Conservation (phyloP, 1,140 invertebrate species). For the Pseudomyrmex dendroicus region DNA sequence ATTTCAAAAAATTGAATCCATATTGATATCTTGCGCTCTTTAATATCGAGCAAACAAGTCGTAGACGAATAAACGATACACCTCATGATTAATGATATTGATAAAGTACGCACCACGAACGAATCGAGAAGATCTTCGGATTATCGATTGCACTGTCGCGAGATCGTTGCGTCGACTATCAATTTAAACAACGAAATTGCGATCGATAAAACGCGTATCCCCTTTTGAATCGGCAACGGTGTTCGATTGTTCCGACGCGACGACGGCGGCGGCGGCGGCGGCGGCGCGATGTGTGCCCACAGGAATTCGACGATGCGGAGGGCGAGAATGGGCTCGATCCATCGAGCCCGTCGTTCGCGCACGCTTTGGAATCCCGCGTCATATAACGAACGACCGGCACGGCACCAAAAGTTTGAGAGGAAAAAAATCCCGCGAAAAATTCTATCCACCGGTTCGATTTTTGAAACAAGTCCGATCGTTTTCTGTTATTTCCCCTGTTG, state of each 20-base stretch:
- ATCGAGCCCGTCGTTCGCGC: slow-evolving; percentile 14
- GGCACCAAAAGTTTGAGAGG: background rate
- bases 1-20: too few relatives aligned
- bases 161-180: slow-evolving; percentile 48
- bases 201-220: background rate
- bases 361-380: slow-evolving; percentile 63
- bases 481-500: slow-evolving; percentile 45
- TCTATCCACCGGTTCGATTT: slow-evolving; percentile 1
- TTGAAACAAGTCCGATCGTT: background rate
- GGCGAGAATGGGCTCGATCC: slow-evolving; percentile 36
- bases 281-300: slow-evolving; percentile 20
- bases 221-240: too few relatives aligned
- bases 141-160: slow-evolving; percentile 45
- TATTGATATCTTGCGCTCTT: slow-evolving; percentile 9
- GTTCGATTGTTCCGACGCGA: slow-evolving; percentile 51
- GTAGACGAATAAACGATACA: slow-evolving; percentile 1
- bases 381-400: slow-evolving; percentile 6
- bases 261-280: background rate
- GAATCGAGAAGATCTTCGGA: background rate
- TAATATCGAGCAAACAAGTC: background rate
- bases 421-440: slow-evolving; percentile 49
- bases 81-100: slow-evolving; percentile 33
- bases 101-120: background rate
- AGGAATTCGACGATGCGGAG: slow-evolving; percentile 62
- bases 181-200: slow-evolving; percentile 62